phyloP scores from a whole-genome alignment of 1,140 invertebrate species.

The Potamilus streckersoni region DNA sequence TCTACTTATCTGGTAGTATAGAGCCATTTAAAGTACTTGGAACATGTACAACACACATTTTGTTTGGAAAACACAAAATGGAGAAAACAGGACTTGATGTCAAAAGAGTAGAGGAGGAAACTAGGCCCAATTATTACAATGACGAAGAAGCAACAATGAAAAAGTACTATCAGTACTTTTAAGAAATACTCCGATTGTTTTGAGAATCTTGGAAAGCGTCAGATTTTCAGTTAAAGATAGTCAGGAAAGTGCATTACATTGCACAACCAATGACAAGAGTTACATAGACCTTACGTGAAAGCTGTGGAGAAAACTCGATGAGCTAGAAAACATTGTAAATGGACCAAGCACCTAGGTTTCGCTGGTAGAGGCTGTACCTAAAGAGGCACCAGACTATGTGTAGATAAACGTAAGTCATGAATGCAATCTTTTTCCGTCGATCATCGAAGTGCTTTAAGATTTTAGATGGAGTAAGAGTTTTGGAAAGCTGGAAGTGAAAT shows the following conservation, averaged over 20 bases:
- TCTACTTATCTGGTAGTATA: slow-evolving; percentile 22
- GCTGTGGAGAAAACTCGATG: background rate
- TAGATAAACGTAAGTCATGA: background rate
- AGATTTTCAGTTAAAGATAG: slow-evolving; percentile 11
- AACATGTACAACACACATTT: background rate
- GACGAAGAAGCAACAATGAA: background rate
- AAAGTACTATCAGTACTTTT: background rate
- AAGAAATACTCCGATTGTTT: slow-evolving; percentile 4
- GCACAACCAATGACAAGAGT: too few relatives aligned
- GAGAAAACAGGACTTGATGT: slow-evolving; percentile 13
- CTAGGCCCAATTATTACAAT: background rate
- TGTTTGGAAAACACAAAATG: background rate
- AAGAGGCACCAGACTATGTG: background rate
- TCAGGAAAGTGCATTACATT: background rate
- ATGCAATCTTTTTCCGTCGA: slow-evolving; percentile 39
- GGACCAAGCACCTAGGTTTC: background rate
- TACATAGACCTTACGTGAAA: too few relatives aligned
- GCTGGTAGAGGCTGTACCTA: background rate
- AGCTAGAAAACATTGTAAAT: background rate
- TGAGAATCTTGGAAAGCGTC: slow-evolving; percentile 15
- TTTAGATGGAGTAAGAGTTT: too few relatives aligned
- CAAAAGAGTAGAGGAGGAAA: slow-evolving; percentile 4
- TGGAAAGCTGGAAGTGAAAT: too few relatives aligned
- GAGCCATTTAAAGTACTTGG: slow-evolving; percentile 26
- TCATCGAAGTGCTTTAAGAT: background rate